Evolutionary conservation across 2,797 vertebrate genomes (phyloP).

Genomic region (Austrolebias charrua): DNA sequence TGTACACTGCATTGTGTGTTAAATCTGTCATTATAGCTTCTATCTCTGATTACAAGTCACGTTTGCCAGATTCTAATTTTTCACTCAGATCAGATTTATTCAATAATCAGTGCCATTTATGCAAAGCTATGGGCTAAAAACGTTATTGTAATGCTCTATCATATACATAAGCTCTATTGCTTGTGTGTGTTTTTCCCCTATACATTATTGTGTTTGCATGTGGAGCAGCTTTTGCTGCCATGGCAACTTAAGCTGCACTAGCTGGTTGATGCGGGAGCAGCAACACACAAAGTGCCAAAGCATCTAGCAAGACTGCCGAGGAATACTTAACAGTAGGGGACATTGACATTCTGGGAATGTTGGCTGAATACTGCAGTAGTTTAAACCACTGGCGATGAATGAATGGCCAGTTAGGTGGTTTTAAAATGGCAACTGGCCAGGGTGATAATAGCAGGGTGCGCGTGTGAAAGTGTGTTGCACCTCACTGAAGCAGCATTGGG

Average conservation of each 20-base stretch:
- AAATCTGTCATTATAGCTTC: conserved; percentile 43
- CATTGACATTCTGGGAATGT: conserved; percentile 59
- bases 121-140: conserved; percentile 13
- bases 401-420: conserved; percentile 38
- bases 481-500: conserved; percentile 37
- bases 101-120: conserved; percentile 10
- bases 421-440: conserved; percentile 36
- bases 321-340: conserved; percentile 70
- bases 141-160: conserved; percentile 21
- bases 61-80: conserved; percentile 32
- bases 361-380: conserved; percentile 36
- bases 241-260: conserved; percentile 74
- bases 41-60: conserved; percentile 29
- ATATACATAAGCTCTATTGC: neutral
- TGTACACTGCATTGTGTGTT: conserved; percentile 34
- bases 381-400: conserved; percentile 35
- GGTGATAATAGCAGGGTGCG: conserved; percentile 32
- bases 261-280: conserved; percentile 53
- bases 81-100: conserved; percentile 8
- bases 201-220: conserved; percentile 58
- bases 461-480: conserved; percentile 1
- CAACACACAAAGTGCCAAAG: conserved; percentile 44
- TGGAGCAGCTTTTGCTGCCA: conserved; percentile 71
- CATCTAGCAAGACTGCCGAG: conserved; percentile 59
- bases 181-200: conserved; percentile 32